A percentile compares a stretch with the other conserved stretches of the same genome.
Conservation (phyloP, 1,140 invertebrate species). For the Atta colombica region DNA sequence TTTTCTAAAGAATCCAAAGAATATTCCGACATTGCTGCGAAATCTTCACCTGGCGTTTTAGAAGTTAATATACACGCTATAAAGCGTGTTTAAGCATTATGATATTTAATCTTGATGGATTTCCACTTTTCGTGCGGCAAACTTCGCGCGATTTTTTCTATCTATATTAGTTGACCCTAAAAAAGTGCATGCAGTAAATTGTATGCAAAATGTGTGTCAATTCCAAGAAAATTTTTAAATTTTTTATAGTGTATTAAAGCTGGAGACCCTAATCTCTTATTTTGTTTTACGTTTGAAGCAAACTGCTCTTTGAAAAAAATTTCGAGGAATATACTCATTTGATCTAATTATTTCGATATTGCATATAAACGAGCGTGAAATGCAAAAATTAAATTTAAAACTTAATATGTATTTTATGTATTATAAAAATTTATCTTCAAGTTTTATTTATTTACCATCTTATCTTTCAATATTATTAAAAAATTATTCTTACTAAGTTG, state of each 20-base stretch:
- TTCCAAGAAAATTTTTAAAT: slow-evolving; percentile 9
- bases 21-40: slow-evolving; percentile 73
- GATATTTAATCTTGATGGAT: slow-evolving; percentile 45
- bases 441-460: background rate
- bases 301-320: background rate
- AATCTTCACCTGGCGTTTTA: slow-evolving; percentile 7
- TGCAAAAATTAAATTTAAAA: background rate
- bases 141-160: slow-evolving; percentile 43
- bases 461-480: background rate
- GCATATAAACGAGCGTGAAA: background rate
- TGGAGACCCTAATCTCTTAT: slow-evolving; percentile 14
- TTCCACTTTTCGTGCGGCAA: slow-evolving; percentile 26
- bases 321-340: slow-evolving; percentile 15
- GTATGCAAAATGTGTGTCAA: slow-evolving; percentile 16
- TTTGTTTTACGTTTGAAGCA: background rate
- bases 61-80: slow-evolving; percentile 32
- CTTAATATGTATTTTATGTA: background rate
- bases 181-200: slow-evolving; percentile 29
- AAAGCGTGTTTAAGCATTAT: background rate
- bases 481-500: background rate
- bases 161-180: slow-evolving; percentile 13
- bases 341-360: slow-evolving; percentile 1
- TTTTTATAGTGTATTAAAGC: background rate
- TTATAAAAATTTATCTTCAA: background rate
- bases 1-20: slow-evolving; percentile 77